Percentiles rank a stretch among this genome's conserved stretches.
Conservation (phyloP, 2,797 vertebrate species). For the Microctenopoma steveboyesi region DNA sequence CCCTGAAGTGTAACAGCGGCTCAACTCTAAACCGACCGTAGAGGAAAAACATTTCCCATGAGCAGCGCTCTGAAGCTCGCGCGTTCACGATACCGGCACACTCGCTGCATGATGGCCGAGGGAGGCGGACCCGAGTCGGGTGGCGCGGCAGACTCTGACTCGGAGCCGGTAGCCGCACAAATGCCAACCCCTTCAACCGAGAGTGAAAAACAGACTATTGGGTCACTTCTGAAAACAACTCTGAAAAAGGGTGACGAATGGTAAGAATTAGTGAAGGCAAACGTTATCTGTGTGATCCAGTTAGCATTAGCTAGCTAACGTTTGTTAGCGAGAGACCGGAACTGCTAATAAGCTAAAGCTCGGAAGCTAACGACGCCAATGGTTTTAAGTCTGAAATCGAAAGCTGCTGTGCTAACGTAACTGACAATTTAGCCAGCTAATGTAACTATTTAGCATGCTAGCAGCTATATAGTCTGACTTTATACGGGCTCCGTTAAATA, state of each 20-base stretch:
- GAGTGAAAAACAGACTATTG: slow-evolving; percentile 85
- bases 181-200: slow-evolving; percentile 82
- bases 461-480: slow-evolving; percentile 16
- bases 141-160: slow-evolving; percentile 83
- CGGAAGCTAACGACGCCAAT: slow-evolving; percentile 30
- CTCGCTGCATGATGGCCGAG: slow-evolving; percentile 87
- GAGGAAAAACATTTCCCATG: slow-evolving; percentile 48
- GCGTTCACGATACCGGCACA: slow-evolving; percentile 79
- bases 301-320: slow-evolving; percentile 41
- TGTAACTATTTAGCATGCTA: slow-evolving; percentile 54
- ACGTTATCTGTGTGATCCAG: slow-evolving; percentile 8
- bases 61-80: slow-evolving; percentile 47
- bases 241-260: slow-evolving; percentile 86
- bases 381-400: slow-evolving; percentile 34
- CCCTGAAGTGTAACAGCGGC: not conserved
- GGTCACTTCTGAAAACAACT: slow-evolving; percentile 83
- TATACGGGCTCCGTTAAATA: not conserved
- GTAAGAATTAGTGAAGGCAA: slow-evolving; percentile 64
- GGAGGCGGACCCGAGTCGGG: slow-evolving; percentile 89
- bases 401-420: slow-evolving; percentile 37
- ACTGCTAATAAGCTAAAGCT: slow-evolving; percentile 67
- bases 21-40: not conserved
- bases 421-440: slow-evolving; percentile 43
- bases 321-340: slow-evolving; percentile 60
- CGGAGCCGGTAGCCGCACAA: slow-evolving; percentile 83